A percentile compares a stretch with the other conserved stretches of the same genome.
These are phyloP conservation scores for Otolemur crassicaudatus DNA, from an alignment of 2,797 vertebrate species.

Conservation along the genomic window DNA sequence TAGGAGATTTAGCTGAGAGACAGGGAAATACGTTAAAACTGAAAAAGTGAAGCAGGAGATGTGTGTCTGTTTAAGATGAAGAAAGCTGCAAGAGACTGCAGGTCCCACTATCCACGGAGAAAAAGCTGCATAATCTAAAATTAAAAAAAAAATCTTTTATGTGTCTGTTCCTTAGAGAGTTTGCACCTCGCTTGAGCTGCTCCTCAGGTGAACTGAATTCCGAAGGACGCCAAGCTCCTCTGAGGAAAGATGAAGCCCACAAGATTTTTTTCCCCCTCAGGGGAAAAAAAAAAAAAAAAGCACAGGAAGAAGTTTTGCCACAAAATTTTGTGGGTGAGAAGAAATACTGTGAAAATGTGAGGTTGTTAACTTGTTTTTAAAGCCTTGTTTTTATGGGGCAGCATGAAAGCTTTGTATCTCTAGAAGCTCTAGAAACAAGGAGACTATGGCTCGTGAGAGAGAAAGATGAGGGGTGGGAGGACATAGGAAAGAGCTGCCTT, in stretches of 20 bases:
- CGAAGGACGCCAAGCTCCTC: not conserved
- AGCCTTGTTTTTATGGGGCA: not conserved
- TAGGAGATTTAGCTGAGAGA: not conserved
- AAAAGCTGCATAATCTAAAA: slow-evolving; percentile 5
- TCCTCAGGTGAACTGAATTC: not conserved
- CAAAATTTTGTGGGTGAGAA: not conserved
- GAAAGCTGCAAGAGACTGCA: not conserved
- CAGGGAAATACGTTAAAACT: not conserved
- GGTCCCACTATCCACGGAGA: not conserved
- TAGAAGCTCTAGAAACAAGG: not conserved
- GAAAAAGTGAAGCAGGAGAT: slow-evolving; percentile 6
- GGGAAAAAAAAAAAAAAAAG: no score
- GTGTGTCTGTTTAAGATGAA: not conserved
- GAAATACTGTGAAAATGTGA: not conserved
- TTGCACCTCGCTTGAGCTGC: not conserved
- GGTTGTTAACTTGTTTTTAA: not conserved
- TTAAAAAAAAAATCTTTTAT: not conserved
- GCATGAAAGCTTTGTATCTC: not conserved
- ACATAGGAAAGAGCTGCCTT: not conserved
- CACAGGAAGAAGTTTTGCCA: not conserved
- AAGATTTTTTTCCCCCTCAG: not conserved
- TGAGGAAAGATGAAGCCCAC: not conserved
- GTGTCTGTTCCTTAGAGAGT: not conserved
- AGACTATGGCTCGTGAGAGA: not conserved
- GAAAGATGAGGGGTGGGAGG: not conserved